phyloP scores from a whole-genome alignment of 2,113 vertebrate species.

The Otocyon megalotis region DNA sequence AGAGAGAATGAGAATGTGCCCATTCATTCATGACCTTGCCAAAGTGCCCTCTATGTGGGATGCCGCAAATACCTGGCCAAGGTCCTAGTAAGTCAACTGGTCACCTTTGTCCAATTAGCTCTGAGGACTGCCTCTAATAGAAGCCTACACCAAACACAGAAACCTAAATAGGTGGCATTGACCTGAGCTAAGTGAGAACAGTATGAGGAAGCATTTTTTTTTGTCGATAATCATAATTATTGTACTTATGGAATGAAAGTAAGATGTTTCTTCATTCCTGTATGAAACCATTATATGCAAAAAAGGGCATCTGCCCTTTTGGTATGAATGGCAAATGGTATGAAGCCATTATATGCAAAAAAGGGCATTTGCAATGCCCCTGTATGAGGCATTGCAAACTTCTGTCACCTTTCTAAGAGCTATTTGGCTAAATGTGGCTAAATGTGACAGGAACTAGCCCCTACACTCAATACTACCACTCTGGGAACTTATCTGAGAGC shows the following conservation, averaged over 20 bases:
- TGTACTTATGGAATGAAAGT: neutral
- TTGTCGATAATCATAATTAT: neutral
- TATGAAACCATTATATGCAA: too few relatives aligned
- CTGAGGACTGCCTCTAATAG: neutral
- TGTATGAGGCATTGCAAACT: neutral
- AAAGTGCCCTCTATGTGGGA: neutral
- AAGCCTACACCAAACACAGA: neutral
- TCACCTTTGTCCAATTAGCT: neutral
- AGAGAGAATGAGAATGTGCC: neutral
- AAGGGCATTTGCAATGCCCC: too few relatives aligned
- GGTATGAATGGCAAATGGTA: too few relatives aligned
- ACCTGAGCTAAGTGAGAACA: neutral
- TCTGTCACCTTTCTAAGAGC: neutral
- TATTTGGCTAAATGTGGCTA: constrained; percentile 5
- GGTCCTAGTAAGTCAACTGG: neutral
- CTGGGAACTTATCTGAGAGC: neutral
- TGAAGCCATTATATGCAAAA: too few relatives aligned
- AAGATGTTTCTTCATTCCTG: neutral
- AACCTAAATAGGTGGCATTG: neutral
- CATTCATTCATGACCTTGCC: neutral
- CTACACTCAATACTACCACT: neutral
- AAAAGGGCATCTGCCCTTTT: too few relatives aligned
- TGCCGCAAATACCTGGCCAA: neutral
- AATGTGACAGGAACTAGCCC: neutral
- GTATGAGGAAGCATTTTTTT: constrained; percentile 2